A percentile compares a stretch with the other conserved stretches of the same genome.
phyloP scores from a whole-genome alignment of 1,140 invertebrate genomes.

The Caenorhabditis latens region DNA sequence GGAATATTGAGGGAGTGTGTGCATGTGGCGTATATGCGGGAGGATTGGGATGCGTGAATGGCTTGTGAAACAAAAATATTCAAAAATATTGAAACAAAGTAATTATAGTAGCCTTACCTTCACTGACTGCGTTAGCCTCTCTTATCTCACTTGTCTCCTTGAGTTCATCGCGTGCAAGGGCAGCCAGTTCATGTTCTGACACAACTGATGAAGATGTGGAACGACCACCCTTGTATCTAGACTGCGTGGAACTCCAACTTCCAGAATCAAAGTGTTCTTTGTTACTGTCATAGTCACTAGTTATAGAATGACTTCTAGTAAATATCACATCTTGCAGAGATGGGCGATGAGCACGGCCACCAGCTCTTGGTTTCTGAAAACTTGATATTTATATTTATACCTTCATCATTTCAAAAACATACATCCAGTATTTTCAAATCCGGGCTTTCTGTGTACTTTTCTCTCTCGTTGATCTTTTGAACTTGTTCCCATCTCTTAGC shows the following conservation, averaged over 20 bases:
- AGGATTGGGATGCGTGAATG: not conserved
- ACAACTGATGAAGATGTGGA: not conserved
- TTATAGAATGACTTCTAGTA: constrained; percentile 62
- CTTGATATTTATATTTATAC: not conserved
- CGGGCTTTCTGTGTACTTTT: constrained; percentile 40
- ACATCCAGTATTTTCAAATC: constrained; percentile 8
- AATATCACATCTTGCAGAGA: constrained; percentile 65
- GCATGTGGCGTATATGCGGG: not conserved
- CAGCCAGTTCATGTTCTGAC: constrained; percentile 15
- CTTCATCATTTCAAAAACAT: not conserved
- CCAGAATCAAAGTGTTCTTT: constrained; percentile 66
- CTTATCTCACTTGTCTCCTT: constrained; percentile 38
- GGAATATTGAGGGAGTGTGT: constrained; percentile 16
- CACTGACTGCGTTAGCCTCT: constrained; percentile 25
- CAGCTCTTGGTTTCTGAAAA: constrained; percentile 47
- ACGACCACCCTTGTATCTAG: not conserved
- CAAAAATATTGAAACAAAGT: no score
- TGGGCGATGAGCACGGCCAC: constrained; percentile 42
- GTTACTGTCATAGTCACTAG: constrained; percentile 66
- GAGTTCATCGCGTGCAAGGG: constrained; percentile 27
- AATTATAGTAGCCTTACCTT: not conserved
- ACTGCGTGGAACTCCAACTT: constrained; percentile 64
- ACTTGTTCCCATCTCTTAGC: constrained; percentile 44
- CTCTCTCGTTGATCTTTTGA: constrained; percentile 55
- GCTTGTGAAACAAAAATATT: not conserved